Conservation (phyloP, 2,113 vertebrate species). For the Onychostoma macrolepis region DNA sequence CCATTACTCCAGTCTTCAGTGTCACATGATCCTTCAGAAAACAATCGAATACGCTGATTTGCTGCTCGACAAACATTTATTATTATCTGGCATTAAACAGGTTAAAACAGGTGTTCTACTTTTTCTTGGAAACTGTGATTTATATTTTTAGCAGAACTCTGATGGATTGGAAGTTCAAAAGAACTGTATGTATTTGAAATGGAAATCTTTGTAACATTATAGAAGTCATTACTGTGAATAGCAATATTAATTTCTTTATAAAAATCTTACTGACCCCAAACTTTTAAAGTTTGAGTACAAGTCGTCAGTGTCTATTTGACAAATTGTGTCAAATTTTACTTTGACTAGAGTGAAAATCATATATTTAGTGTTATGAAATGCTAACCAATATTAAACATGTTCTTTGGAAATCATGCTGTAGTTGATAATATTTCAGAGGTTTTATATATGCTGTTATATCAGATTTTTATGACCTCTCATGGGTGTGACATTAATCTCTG, state of each 20-base stretch:
- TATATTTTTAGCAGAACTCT: background rate
- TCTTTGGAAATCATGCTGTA: background rate
- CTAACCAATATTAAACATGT: background rate
- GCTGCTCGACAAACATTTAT: background rate
- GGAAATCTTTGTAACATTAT: background rate
- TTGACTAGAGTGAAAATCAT: background rate
- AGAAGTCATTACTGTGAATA: background rate
- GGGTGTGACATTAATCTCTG: constrained; percentile 59
- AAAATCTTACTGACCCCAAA: background rate
- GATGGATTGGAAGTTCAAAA: background rate
- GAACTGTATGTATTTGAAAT: background rate
- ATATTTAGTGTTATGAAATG: background rate
- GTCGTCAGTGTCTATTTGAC: background rate
- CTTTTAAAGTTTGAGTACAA: background rate
- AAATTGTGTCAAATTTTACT: background rate
- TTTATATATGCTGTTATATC: background rate
- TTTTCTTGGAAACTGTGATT: background rate
- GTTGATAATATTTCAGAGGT: background rate
- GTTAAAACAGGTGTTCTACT: too few species aligned
- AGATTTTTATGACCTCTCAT: constrained; percentile 25
- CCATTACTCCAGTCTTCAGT: background rate
- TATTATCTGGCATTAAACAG: background rate
- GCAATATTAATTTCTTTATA: background rate
- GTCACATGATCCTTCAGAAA: background rate
- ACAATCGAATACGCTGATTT: background rate